A percentile compares a stretch with the other conserved stretches of the same genome.
These are phyloP conservation scores for Umimayanthus kanabou DNA, from an alignment of 92 coral and sea anemone genomes.

Conservation along the genomic window DNA sequence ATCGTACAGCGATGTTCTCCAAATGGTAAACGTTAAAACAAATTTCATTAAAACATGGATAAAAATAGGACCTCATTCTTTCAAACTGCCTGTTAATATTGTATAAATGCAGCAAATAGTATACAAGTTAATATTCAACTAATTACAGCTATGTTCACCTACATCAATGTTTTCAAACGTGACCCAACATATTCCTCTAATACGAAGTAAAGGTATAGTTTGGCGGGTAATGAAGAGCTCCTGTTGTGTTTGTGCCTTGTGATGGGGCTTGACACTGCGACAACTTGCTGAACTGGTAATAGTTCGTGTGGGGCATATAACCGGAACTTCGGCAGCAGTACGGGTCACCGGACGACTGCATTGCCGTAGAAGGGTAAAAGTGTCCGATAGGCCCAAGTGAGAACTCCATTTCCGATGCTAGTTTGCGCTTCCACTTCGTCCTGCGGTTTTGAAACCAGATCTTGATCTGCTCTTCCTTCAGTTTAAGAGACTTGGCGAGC, in stretches of 20 bases:
- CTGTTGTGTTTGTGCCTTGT: not conserved
- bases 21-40: too few species aligned
- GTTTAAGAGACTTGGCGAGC: constrained; percentile 49
- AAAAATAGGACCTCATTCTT: too few species aligned
- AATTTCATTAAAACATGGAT: too few species aligned
- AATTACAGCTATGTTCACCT: not conserved
- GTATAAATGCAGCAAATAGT: too few species aligned
- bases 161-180: not conserved
- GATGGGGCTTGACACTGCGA: constrained; percentile 9
- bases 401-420: constrained; percentile 59
- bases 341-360: constrained; percentile 21
- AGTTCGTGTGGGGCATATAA: constrained; percentile 1
- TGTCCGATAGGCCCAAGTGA: constrained; percentile 45
- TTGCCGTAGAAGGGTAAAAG: constrained; percentile 31
- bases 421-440: constrained; percentile 66
- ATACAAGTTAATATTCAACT: too few species aligned
- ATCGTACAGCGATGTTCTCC: too few species aligned
- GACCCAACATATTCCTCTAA: not conserved
- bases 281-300: constrained; percentile 23
- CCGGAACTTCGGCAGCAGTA: constrained; percentile 11
- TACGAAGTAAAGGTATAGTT: constrained; percentile 14
- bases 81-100: too few species aligned
- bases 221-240: constrained; percentile 10
- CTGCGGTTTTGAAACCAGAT: constrained; percentile 68
- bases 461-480: constrained; percentile 58